A percentile compares a stretch with the other conserved stretches of the same genome.
Conservation (phyloP, 2,888 invertebrate species). For the Dryobota labecula region DNA sequence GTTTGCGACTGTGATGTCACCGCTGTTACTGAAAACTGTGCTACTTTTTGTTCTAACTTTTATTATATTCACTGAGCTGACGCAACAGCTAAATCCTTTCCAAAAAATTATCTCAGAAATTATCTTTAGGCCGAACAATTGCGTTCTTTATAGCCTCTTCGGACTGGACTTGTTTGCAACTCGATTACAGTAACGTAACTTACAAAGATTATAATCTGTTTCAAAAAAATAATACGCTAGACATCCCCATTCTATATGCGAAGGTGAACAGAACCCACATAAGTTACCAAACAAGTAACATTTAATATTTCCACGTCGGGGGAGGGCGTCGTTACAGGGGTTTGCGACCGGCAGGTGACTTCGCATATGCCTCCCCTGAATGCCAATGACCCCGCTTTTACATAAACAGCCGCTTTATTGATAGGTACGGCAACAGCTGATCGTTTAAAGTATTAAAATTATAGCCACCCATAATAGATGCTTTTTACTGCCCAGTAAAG, state of each 20-base stretch:
- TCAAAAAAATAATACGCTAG: conserved; percentile 55
- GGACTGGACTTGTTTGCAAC: conserved; percentile 24
- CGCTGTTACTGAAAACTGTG: conserved; percentile 27
- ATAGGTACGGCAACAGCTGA: conserved; percentile 71
- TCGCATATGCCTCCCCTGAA: conserved; percentile 86
- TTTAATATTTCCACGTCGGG: conserved; percentile 85
- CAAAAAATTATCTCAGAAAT: conserved; percentile 27
- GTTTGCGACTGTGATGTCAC: conserved; percentile 52
- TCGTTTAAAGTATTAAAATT: conserved; percentile 68
- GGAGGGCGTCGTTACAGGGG: conserved; percentile 77
- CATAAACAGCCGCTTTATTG: conserved; percentile 68
- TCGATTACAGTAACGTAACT: conserved; percentile 43
- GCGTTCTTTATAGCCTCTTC: conserved; percentile 24
- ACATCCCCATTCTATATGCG: conserved; percentile 52
- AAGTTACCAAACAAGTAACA: conserved; percentile 85
- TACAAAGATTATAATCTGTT: conserved; percentile 53
- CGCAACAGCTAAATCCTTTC: conserved; percentile 32
- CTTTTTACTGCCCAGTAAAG: conserved; percentile 33
- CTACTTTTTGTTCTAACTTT: conserved; percentile 32
- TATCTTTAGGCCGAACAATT: conserved; percentile 31
- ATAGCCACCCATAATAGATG: conserved; percentile 36
- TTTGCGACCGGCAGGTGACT: conserved; percentile 83
- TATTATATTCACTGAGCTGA: conserved; percentile 25
- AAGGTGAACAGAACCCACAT: conserved; percentile 73
- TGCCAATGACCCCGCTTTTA: conserved; percentile 85